Base-by-base conservation (phyloP, 1,140 invertebrate species). In the Leptopilina boulardi region DNA sequence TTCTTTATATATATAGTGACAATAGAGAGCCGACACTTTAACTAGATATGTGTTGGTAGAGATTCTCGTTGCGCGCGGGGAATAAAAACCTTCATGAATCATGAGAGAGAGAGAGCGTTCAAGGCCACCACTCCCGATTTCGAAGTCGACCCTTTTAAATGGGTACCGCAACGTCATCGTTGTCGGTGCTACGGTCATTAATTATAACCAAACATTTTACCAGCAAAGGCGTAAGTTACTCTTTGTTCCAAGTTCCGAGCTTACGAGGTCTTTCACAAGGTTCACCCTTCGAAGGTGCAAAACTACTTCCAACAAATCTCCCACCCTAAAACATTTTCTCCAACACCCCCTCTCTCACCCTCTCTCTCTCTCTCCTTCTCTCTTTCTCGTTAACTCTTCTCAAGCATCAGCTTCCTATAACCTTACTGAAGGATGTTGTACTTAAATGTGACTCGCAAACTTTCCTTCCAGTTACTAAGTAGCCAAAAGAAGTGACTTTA, bases 131-230 rank as follows among this genome's bases (percentile, higher is more conserved):
- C 59, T 30, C 26, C 26, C 5, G 59, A 66, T 66, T 38, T 38
- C 21, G 4, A 30, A 34, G 59, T 66, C 59, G 59, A 30, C 59
- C 59, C 59, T 66, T 66, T 66, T 30, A 30, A 66, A 66, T 13
- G 21, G 59, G 23, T 66, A 66, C 59, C 23, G 59, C 59, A 30
- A 66, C 23, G 59, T 66, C 59, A 66, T 66, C 59, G 26, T 66
- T 30, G 23, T 30, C 59, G 59, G 59, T 66, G 59, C 13, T 30
- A n/a, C 23, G 59, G 59, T 66, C 59, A 66, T 66, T 66, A 66
- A 66, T 66, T 66, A 66, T 66, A 66, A 30, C 59, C 59, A 66
- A 66, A 66, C 59, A 66, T 66, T 66, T 66, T 30, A 66, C 59
- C 59, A 66, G 59, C 59, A 66, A 66, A 66, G 59, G 15, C 59